These are phyloP conservation scores for Grallaria varia DNA, from an alignment of 2,113 vertebrate species.

Conservation along the genomic window DNA sequence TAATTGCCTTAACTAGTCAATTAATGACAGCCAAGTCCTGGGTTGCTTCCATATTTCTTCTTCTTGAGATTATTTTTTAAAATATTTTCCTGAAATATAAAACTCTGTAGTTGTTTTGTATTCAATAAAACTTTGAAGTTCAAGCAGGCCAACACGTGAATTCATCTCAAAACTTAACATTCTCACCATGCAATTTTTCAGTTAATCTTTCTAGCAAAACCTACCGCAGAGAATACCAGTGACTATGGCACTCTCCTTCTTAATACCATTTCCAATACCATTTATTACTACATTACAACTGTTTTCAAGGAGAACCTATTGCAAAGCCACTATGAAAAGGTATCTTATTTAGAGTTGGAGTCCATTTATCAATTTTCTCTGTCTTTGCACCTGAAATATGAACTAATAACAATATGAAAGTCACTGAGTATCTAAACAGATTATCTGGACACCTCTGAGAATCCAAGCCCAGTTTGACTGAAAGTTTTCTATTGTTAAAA, in stretches of 20 bases:
- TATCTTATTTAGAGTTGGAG: slow-evolving; percentile 50
- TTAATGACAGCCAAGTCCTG: neutral
- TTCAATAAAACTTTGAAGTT: slow-evolving; percentile 29
- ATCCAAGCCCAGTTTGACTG: neutral
- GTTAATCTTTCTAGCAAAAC: slow-evolving; percentile 56
- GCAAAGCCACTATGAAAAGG: slow-evolving; percentile 58
- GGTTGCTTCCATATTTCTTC: slow-evolving; percentile 25
- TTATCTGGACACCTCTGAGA: neutral
- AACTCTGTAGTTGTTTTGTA: slow-evolving; percentile 42
- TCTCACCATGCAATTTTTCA: slow-evolving; percentile 35
- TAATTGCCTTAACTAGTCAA: slow-evolving; percentile 32
- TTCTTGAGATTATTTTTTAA: slow-evolving; percentile 33
- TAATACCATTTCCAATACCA: neutral
- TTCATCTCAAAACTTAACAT: slow-evolving; percentile 46
- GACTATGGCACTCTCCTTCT: neutral
- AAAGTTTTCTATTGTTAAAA: neutral
- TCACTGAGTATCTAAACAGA: neutral
- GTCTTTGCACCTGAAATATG: neutral
- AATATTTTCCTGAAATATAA: slow-evolving; percentile 49
- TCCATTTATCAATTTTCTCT: slow-evolving; percentile 15
- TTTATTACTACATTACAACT: slow-evolving; percentile 23
- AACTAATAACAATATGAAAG: neutral
- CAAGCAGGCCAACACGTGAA: slow-evolving; percentile 34
- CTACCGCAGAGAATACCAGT: slow-evolving; percentile 32
- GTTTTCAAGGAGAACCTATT: slow-evolving; percentile 43